phyloP scores from a whole-genome alignment of 35 echinoderm and acorn worm species.

The Apostichopus japonicus region DNA sequence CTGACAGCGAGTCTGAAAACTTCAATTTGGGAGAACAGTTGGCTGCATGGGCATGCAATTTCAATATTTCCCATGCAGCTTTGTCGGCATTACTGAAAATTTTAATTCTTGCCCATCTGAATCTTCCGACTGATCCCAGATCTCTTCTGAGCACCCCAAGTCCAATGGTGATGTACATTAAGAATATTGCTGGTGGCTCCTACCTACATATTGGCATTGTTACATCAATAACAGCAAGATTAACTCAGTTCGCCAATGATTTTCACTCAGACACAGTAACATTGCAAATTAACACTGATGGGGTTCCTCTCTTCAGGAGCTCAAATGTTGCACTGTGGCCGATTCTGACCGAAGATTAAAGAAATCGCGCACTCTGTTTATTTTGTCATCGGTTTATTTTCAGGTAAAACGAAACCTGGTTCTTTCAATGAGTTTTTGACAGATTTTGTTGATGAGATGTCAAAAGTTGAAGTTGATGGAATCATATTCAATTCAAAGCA shows the following conservation, averaged over 20 bases:
- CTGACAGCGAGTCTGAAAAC: neutral
- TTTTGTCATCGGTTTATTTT: constrained; percentile 61
- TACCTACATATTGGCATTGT: constrained; percentile 64
- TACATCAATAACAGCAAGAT: neutral
- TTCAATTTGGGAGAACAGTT: neutral
- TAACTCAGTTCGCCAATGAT: neutral
- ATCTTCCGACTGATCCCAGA: constrained; percentile 49
- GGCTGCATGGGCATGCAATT: neutral
- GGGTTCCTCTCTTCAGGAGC: constrained; percentile 61
- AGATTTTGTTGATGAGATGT: constrained; percentile 64
- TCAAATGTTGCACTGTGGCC: constrained; percentile 47
- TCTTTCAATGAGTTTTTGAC: constrained; percentile 44
- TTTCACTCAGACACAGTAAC: neutral
- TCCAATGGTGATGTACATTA: neutral
- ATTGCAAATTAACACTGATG: constrained; percentile 68
- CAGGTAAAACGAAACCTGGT: constrained; percentile 22
- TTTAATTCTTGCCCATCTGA: neutral
- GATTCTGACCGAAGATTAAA: constrained; percentile 46
- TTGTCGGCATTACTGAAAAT: constrained; percentile 11
- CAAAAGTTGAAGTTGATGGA: constrained; percentile 15
- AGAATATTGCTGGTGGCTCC: constrained; percentile 37
- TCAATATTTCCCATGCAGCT: constrained; percentile 14
- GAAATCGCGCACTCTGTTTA: neutral
- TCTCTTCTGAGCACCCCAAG: constrained; percentile 43
- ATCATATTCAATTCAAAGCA: neutral